phyloP scores from a whole-genome alignment of 2,113 vertebrate genomes.

The Epinephelus cyanopodus region DNA sequence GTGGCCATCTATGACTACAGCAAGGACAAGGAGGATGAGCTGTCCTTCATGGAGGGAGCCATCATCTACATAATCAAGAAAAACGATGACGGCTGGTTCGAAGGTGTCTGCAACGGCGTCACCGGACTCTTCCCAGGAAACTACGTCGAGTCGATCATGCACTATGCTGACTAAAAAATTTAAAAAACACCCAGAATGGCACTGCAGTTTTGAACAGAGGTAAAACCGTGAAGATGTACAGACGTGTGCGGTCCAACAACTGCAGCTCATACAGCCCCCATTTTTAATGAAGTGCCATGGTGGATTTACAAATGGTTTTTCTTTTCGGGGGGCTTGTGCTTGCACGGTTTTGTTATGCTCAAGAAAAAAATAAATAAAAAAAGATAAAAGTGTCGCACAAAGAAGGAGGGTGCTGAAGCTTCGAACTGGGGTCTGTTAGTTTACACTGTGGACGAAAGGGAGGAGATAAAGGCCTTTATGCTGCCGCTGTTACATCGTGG shows the following conservation, averaged over 20 bases:
- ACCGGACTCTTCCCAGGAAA: conserved; percentile 99
- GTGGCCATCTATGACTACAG: conserved; percentile 99
- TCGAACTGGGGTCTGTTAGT: conserved; percentile 58
- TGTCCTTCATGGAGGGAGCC: conserved; percentile 98
- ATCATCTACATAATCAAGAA: conserved; percentile 99
- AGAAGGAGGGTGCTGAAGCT: conserved; percentile 21
- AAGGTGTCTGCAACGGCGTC: conserved; percentile 96
- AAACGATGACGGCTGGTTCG: conserved; percentile 99
- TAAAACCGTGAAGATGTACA: conserved; percentile 62
- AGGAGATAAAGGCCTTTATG: conserved; percentile 16
- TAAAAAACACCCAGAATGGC: background rate
- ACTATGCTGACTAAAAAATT: conserved; percentile 93
- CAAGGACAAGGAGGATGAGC: conserved; percentile 99
- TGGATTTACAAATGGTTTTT: conserved; percentile 48
- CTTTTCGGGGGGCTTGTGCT: conserved; percentile 11
- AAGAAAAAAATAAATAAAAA: background rate
- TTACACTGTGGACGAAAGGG: conserved; percentile 61
- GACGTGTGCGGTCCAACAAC: conserved; percentile 40
- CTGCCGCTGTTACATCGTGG: background rate
- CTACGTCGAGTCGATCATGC: conserved; percentile 99
- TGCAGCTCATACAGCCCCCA: conserved; percentile 45
- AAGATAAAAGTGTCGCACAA: conserved; percentile 40
- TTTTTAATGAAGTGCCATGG: conserved; percentile 73
- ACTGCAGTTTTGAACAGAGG: conserved; percentile 44
- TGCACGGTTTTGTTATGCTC: conserved; percentile 39